Base-by-base conservation (phyloP, 2,888 invertebrate genomes). In the Isoperla grammatica region DNA sequence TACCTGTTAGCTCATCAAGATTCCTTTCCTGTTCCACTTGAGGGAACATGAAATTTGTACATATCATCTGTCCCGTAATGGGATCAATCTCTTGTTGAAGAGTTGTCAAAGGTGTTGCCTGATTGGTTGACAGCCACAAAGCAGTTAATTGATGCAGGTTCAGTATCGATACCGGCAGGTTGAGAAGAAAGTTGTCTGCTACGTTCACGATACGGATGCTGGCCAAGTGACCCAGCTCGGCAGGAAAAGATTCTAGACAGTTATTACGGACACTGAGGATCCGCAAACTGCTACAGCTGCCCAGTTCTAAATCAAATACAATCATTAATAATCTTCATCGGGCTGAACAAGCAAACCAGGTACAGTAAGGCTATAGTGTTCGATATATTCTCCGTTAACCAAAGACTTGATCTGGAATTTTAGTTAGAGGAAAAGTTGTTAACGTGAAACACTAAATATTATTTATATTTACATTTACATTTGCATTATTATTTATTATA, bases 121-220 rank as follows among this genome's bases (percentile, higher is more conserved):
- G 90, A 77, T 94, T 95, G 72, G 94, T 93, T 64, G 94, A 90
- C 54, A 96, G 80, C 96, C 96, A 96, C 57, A 96, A 77, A 43
- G 95, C 95, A 67, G 87, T 86, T 61, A 92, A 77, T 72, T 86
- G 84, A 64, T 83, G 82, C 70, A 95, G 81, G 77, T 92, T 93
- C 57, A 93, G 81, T 70, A 96, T 82, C 49, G 93, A 90, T 64
- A 93, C 90, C 11, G 96, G 96, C 70, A 96, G 80, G 75, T 83
- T 85, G 68, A 80, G 82, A 55, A 96, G 80, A 65, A 84, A 84
- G 76, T 96, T 96, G 69, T 90, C 87, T 63, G 93, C 90, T 61
- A 96, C 79, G 74, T 94, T 95, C 57, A 96, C 77, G 56, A 96
- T 94, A 72, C 86, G 85, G 60, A 96, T 77, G 62, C 86, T 85